phyloP scores from a whole-genome alignment of 1,140 invertebrate species.

The Macrocentrus cingulum region DNA sequence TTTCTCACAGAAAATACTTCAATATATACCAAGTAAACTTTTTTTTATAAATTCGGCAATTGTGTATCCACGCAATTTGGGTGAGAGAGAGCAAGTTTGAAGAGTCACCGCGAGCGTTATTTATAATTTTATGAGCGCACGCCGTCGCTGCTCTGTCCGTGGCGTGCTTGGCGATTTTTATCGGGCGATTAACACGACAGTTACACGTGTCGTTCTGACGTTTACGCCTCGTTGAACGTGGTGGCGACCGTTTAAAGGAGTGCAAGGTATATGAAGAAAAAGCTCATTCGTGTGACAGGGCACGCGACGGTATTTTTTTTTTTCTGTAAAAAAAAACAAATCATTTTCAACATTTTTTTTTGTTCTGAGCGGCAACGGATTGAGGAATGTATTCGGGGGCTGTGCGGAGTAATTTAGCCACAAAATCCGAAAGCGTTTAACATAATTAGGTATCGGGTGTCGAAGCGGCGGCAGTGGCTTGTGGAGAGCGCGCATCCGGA shows the following conservation, averaged over 20 bases:
- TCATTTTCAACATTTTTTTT: no score
- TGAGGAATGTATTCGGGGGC: no score
- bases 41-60: not conserved
- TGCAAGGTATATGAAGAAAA: conserved; percentile 9
- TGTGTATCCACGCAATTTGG: conserved; percentile 33
- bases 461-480: conserved; percentile 39
- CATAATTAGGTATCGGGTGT: conserved; percentile 58
- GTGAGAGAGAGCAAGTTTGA: conserved; percentile 33
- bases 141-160: conserved; percentile 31
- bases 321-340: no score
- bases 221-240: conserved; percentile 42
- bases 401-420: conserved; percentile 43
- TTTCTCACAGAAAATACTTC: conserved; percentile 4
- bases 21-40: not conserved
- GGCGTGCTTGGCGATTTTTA: conserved; percentile 59
- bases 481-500: conserved; percentile 12
- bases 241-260: conserved; percentile 27
- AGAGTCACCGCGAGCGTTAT: conserved; percentile 30
- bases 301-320: no score
- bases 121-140: conserved; percentile 38
- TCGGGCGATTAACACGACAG: conserved; percentile 59
- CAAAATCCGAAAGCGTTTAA: conserved; percentile 58
- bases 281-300: conserved; percentile 5
- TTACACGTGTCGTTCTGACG: conserved; percentile 53
- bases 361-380: no score